phyloP scores from a whole-genome alignment of 2,113 vertebrate species.

The Etia nguti region DNA sequence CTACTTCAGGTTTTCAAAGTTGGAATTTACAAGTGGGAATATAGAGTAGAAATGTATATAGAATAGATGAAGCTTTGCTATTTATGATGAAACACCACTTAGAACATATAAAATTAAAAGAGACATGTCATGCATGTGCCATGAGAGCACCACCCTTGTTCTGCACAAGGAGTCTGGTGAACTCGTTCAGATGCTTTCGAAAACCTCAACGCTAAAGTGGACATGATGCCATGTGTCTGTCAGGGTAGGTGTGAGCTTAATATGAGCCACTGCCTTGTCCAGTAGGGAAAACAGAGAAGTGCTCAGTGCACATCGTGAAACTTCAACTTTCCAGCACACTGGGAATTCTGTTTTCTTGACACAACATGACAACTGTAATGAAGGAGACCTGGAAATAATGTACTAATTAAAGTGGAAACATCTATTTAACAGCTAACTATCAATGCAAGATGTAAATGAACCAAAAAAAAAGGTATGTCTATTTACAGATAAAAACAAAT shows the following conservation, averaged over 20 bases:
- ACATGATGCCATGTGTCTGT: constrained; percentile 8
- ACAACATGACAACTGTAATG: background rate
- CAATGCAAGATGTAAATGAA: background rate
- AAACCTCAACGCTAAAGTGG: constrained; percentile 19
- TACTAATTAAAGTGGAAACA: background rate
- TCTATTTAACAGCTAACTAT: background rate
- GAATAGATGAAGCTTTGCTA: background rate
- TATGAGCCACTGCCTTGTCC: background rate
- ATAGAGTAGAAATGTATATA: background rate
- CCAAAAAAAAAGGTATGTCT: background rate
- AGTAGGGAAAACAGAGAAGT: constrained; percentile 21
- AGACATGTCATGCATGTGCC: constrained; percentile 11
- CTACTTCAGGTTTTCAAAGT: background rate
- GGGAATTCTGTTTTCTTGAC: background rate
- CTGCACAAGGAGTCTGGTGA: background rate
- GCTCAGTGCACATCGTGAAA: background rate
- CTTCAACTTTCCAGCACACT: background rate
- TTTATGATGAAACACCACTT: constrained; percentile 10
- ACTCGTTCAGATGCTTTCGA: constrained; percentile 23
- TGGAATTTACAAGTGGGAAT: background rate
- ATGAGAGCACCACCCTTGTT: constrained; percentile 28
- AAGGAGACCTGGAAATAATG: background rate
- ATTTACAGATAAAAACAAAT: background rate
- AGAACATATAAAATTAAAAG: constrained; percentile 14
- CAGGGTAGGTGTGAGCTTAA: constrained; percentile 38